These are phyloP conservation scores for Epirrhoe tristata DNA, from an alignment of 2,888 invertebrate species.

Conservation along the genomic window DNA sequence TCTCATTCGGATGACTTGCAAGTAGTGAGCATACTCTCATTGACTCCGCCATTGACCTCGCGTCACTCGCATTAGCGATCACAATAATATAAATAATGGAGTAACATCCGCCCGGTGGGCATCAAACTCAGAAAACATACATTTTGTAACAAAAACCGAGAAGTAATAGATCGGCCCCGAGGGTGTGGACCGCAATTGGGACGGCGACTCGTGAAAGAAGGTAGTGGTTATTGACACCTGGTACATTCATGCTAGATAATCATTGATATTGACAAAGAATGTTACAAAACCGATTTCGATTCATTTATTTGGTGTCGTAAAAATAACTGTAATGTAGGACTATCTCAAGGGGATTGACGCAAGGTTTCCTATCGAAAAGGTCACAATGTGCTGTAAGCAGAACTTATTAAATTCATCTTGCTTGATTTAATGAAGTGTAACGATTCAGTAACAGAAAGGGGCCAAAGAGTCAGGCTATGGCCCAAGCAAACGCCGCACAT, in stretches of 20 bases:
- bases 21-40: conserved; percentile 77
- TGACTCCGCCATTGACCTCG: conserved; percentile 82
- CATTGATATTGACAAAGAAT: conserved; percentile 23
- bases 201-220: conserved; percentile 55
- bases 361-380: not conserved
- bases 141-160: conserved; percentile 61
- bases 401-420: conserved; percentile 54
- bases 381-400: conserved; percentile 24
- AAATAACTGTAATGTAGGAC: conserved; percentile 4
- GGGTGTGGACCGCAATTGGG: conserved; percentile 59
- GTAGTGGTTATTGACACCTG: conserved; percentile 55
- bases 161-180: conserved; percentile 72
- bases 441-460: conserved; percentile 71
- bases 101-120: conserved; percentile 72
- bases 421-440: conserved; percentile 76
- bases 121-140: conserved; percentile 61
- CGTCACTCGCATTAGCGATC: conserved; percentile 67
- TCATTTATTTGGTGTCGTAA: conserved; percentile 12
- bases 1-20: conserved; percentile 81
- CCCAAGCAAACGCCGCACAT: conserved; percentile 68
- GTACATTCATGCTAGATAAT: conserved; percentile 35
- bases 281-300: conserved; percentile 19
- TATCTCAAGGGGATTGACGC: not conserved
- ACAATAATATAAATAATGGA: conserved; percentile 79
- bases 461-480: conserved; percentile 50